A percentile compares a stretch with the other conserved stretches of the same genome.
These are phyloP conservation scores for Chrysocyon brachyurus DNA, from an alignment of 2,797 vertebrate genomes.

Conservation along the genomic window DNA sequence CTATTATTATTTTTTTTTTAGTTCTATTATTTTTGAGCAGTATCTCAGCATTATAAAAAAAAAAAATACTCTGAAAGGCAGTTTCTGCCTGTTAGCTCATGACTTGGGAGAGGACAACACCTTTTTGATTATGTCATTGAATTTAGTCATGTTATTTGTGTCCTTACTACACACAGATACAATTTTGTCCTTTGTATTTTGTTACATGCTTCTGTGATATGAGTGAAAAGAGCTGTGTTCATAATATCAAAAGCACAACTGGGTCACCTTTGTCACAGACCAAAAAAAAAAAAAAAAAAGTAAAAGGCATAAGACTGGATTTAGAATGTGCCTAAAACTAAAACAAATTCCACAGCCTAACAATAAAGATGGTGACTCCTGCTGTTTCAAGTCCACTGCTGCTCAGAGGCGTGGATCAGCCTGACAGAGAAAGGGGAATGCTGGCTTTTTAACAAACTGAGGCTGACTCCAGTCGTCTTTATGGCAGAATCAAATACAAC, in stretches of 20 bases:
- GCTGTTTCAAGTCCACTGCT: conserved; percentile 72
- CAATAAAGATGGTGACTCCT: conserved; percentile 74
- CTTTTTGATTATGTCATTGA: conserved; percentile 71
- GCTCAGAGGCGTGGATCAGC: conserved; percentile 21
- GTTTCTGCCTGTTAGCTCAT: conserved; percentile 62
- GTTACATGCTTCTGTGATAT: conserved; percentile 70
- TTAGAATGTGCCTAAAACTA: conserved; percentile 80
- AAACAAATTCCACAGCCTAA: conserved; percentile 73
- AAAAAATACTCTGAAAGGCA: conserved; percentile 59
- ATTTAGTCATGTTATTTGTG: conserved; percentile 66
- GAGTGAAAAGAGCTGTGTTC: conserved; percentile 72
- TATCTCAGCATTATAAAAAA: conserved; percentile 72
- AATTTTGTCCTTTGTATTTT: conserved; percentile 75
- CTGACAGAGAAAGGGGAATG: conserved; percentile 56
- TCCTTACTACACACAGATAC: conserved; percentile 61
- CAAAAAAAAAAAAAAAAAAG: conserved; percentile 34
- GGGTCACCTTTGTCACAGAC: conserved; percentile 81
- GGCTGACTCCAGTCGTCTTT: conserved; percentile 67
- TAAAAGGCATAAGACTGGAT: conserved; percentile 68
- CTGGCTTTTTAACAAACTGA: conserved; percentile 70
- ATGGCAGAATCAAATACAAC: conserved; percentile 71
- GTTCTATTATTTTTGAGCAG: conserved; percentile 75
- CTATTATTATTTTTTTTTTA: conserved; percentile 74
- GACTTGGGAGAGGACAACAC: conserved; percentile 50
- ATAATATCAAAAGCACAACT: conserved; percentile 77